Percentiles rank a stretch among this genome's conserved stretches.
Evolutionary conservation across 2,113 vertebrate genomes (phyloP).

Genomic region (Anseranas semipalmata): DNA sequence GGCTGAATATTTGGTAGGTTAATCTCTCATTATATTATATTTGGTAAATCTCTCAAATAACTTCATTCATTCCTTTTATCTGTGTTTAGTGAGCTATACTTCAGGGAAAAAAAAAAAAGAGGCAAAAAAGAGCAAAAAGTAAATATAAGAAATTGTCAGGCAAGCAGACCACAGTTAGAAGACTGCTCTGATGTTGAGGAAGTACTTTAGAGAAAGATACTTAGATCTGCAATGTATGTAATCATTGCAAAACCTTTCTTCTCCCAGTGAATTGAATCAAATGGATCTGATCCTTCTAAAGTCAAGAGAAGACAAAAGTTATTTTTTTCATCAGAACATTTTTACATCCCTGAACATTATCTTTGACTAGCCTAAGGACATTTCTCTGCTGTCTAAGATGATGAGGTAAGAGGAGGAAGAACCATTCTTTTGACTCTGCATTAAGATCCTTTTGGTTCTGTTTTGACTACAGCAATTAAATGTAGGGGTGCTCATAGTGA

Average conservation of each 20-base stretch:
- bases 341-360: neutral
- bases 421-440: neutral
- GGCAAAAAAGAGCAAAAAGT: neutral
- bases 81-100: neutral
- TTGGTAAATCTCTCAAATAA: neutral
- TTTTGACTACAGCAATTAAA: constrained; percentile 35
- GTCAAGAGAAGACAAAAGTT: neutral
- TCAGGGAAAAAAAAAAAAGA: neutral
- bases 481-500: neutral
- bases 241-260: neutral
- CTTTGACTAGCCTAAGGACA: neutral
- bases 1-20: neutral
- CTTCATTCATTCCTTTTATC: neutral
- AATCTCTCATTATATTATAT: neutral
- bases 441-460: constrained; percentile 13
- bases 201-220: neutral
- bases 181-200: neutral
- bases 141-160: neutral
- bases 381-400: neutral
- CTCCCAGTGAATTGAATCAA: neutral
- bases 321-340: neutral
- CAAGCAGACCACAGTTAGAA: neutral
- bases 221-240: neutral
- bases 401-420: neutral
- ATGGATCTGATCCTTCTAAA: neutral